These are phyloP conservation scores for Rhamphomyia laevipes DNA, from an alignment of 2,888 invertebrate genomes.

Conservation along the genomic window DNA sequence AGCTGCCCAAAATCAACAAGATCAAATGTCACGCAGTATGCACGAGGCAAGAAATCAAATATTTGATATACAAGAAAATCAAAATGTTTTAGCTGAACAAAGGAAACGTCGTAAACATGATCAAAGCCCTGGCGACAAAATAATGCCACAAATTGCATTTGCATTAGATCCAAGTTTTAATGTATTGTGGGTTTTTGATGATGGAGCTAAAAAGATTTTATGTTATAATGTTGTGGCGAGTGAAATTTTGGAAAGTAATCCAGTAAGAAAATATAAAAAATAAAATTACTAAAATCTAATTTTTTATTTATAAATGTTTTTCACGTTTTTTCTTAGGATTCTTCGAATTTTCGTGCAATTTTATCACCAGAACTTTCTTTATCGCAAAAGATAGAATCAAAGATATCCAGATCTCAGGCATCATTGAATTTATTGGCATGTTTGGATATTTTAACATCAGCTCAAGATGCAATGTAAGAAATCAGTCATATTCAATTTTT, in stretches of 20 bases:
- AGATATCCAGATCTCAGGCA: slow-evolving; percentile 74
- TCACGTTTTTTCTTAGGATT: slow-evolving; percentile 21
- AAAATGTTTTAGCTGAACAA: slow-evolving; percentile 16
- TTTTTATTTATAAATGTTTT: not conserved
- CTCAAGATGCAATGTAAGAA: slow-evolving; percentile 54
- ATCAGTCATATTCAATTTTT: slow-evolving; percentile 10
- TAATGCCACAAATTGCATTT: slow-evolving; percentile 34
- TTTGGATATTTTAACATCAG: slow-evolving; percentile 75
- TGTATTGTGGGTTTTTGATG: slow-evolving; percentile 84
- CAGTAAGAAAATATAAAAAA: slow-evolving; percentile 19
- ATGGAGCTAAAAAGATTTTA: slow-evolving; percentile 45
- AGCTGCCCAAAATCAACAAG: slow-evolving; percentile 27
- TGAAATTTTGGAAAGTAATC: slow-evolving; percentile 42
- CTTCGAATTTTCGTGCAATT: slow-evolving; percentile 43
- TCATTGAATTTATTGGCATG: slow-evolving; percentile 81
- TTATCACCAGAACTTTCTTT: slow-evolving; percentile 72
- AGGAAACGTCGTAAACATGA: slow-evolving; percentile 21
- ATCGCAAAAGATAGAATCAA: slow-evolving; percentile 55
- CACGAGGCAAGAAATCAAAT: slow-evolving; percentile 36
- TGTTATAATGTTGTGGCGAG: slow-evolving; percentile 78
- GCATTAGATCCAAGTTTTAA: slow-evolving; percentile 81
- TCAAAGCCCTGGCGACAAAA: slow-evolving; percentile 22
- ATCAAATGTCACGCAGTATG: slow-evolving; percentile 38
- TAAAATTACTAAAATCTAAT: not conserved
- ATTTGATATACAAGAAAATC: slow-evolving; percentile 31